Percentiles rank a stretch among this genome's conserved stretches.
Conservation (phyloP, 2,797 vertebrate species). For the Sebastes alutus region DNA sequence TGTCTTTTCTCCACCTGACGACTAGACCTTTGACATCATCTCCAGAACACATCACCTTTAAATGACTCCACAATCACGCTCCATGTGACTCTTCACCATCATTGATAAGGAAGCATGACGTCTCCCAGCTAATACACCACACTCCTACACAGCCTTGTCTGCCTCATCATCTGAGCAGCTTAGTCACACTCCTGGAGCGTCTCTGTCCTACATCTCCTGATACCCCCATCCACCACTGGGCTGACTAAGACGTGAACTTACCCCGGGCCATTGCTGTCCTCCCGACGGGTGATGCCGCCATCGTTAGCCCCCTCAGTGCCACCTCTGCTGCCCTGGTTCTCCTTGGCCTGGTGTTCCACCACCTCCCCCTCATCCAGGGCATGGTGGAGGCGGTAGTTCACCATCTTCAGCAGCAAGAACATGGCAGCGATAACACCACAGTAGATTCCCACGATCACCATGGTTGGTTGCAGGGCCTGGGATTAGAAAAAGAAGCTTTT, state of each 20-base stretch:
- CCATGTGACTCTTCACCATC: background rate
- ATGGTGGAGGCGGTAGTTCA: constrained; percentile 97
- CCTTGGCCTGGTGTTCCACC: constrained; percentile 89
- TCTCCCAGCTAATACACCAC: background rate
- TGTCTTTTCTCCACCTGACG: background rate
- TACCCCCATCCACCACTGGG: background rate
- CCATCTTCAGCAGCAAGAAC: constrained; percentile 95
- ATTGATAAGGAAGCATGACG: background rate
- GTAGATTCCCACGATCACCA: constrained; percentile 98
- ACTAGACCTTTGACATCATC: constrained; percentile 21
- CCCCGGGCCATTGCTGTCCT: constrained; percentile 96
- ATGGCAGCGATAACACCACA: constrained; percentile 95
- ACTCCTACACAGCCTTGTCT: background rate
- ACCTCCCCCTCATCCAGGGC: constrained; percentile 98
- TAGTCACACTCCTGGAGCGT: background rate
- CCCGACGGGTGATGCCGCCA: constrained; percentile 82
- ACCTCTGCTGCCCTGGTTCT: constrained; percentile 83
- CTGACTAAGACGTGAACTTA: constrained; percentile 68
- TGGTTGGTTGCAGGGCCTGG: constrained; percentile 95
- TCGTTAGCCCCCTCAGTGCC: constrained; percentile 86
- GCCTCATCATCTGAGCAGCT: constrained; percentile 12
- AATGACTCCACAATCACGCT: background rate
- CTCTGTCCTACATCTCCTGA: background rate
- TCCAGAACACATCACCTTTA: constrained; percentile 25
- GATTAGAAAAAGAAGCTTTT: background rate